These are phyloP conservation scores for Aphrophora alni DNA, from an alignment of 2,888 invertebrate species.

Conservation along the genomic window DNA sequence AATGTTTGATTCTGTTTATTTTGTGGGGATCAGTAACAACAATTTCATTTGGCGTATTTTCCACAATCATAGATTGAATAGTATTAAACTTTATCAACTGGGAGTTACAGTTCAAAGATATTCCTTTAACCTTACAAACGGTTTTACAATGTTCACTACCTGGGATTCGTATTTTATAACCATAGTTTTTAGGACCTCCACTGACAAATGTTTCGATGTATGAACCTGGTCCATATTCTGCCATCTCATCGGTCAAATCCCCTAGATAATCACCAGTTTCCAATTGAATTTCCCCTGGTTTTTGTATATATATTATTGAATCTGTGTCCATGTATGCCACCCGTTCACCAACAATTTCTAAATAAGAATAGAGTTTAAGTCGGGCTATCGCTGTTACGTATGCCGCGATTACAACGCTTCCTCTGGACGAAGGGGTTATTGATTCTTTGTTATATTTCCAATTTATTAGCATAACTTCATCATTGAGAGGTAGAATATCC, in stretches of 20 bases:
- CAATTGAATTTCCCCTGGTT: constrained; percentile 35
- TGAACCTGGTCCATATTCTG: no score
- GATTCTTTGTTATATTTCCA: constrained; percentile 6
- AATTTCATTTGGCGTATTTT: no score
- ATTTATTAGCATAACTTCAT: constrained; percentile 7
- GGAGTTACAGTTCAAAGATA: constrained; percentile 8
- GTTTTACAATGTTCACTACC: neutral
- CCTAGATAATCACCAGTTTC: constrained; percentile 52
- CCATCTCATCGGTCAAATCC: constrained; percentile 55
- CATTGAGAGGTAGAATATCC: neutral
- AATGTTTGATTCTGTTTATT: no score
- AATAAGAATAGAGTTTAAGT: constrained; percentile 52
- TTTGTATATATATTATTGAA: constrained; percentile 51
- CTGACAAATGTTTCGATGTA: constrained; percentile 53
- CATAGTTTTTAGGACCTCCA: constrained; percentile 55
- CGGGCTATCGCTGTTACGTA: constrained; percentile 55
- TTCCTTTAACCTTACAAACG: constrained; percentile 2
- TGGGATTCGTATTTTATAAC: constrained; percentile 47
- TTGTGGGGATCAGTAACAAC: no score
- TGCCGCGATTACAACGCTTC: constrained; percentile 54
- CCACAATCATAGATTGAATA: no score
- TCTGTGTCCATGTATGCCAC: no score
- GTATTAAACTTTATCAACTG: no score
- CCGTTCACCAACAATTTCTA: constrained; percentile 52
- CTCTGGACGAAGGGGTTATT: constrained; percentile 1